Base-by-base conservation (phyloP, 2,797 vertebrate genomes). In the Cossypha polioptera region DNA sequence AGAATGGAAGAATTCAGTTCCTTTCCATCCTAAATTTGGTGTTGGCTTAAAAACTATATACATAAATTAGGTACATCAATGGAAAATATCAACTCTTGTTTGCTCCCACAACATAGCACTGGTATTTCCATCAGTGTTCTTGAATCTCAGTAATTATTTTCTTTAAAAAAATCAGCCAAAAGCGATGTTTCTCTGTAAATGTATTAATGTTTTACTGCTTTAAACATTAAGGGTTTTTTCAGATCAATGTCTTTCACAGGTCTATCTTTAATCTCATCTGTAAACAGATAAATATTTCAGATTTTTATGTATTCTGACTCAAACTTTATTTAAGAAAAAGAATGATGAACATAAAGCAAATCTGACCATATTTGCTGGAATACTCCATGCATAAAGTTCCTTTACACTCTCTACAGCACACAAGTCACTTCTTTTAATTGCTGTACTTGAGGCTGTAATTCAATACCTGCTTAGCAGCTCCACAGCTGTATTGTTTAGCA, bases 1-100 rank as follows among this genome's bases (percentile, higher is more conserved):
- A 97, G 88, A 95, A 95, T 43, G 67, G 95, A 97, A 95, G 33
- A 92, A 79, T 68, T 61, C 59, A 50, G 33, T 31, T 93, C 47
- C 35, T 77, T 88, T 79, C 83, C 50, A 86, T 71, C 35, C 76
- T 69, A 92, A 92, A 85, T 83, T 77, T 92, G 57, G 57, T 80
- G 42, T 61, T 79, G 74, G 45, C 68, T 82, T 66, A 65, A 87
- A 40, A 53, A 69, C 26, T 29, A 33, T 36, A 48, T 40, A 42
- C 10, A 51, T 79, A 91, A 91, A 81, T 68, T 48, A 82, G 43
- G 57, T 22, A 51, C 28, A 51, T 63, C 36, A 48, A 16, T 42
- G 59, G 72, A 87, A 89, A 88, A 73, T 21, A 79, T 9, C 7
- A 47, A 66, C n/a, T 54, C 22, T 66, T 55, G 21, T 38, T 81